Conservation (phyloP, 2,888 invertebrate genomes). For the Acronicta alni region DNA sequence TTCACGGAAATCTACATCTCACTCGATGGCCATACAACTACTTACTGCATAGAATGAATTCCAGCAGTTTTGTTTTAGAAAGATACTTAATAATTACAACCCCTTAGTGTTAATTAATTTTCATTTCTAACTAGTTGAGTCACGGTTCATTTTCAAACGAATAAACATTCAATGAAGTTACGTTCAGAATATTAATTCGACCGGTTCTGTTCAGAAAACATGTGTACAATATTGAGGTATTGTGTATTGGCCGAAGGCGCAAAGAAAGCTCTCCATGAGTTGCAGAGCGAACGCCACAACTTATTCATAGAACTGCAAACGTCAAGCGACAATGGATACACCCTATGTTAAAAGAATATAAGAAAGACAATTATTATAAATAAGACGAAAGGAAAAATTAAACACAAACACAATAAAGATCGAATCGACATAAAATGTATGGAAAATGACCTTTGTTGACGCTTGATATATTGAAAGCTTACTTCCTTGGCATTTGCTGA, state of each 20-base stretch:
- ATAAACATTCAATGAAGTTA: conserved; percentile 7
- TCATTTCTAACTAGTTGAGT: neutral
- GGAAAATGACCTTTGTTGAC: neutral
- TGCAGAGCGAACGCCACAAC: neutral
- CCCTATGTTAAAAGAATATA: no score
- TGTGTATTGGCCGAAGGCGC: neutral
- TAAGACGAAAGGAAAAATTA: no score
- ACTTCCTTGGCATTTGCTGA: no score
- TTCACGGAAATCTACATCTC: conserved; percentile 28
- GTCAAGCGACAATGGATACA: no score
- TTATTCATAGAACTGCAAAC: neutral
- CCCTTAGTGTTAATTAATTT: neutral
- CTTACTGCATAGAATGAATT: conserved; percentile 39
- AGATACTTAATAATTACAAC: conserved; percentile 33
- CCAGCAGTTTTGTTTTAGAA: conserved; percentile 27
- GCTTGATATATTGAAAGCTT: no score
- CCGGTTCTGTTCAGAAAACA: conserved; percentile 44
- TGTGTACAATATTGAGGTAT: conserved; percentile 2
- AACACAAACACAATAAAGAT: no score
- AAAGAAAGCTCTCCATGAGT: neutral
- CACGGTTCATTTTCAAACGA: conserved; percentile 10
- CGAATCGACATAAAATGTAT: no score
- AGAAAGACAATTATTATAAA: no score
- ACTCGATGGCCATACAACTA: conserved; percentile 19
- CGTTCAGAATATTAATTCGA: conserved; percentile 44